phyloP scores from a whole-genome alignment of 1,140 invertebrate species.

The Drosophila kepulauana region DNA sequence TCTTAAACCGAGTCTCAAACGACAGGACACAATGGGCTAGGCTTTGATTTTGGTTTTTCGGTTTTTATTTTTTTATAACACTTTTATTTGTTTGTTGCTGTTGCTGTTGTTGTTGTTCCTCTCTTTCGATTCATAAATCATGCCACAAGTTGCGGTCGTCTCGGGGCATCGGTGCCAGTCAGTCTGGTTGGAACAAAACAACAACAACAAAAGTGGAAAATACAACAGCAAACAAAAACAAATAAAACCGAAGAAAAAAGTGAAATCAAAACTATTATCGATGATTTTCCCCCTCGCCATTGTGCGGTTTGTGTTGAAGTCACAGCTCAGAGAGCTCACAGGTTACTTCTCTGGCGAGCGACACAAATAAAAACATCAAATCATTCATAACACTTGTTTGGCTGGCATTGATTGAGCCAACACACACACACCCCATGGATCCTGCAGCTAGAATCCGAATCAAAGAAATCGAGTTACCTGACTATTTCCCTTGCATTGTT shows the following conservation, averaged over 20 bases:
- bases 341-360: not conserved
- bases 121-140: constrained; percentile 69
- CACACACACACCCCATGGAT: constrained; percentile 70
- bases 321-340: constrained; percentile 26
- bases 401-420: constrained; percentile 76
- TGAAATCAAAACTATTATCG: constrained; percentile 75
- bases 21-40: constrained; percentile 35
- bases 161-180: constrained; percentile 36
- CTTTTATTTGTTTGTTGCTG: not conserved
- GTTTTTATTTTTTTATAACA: too few relatives aligned
- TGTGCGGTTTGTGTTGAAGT: constrained; percentile 76
- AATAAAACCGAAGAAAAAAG: constrained; percentile 44
- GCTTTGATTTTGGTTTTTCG: constrained; percentile 14
- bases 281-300: constrained; percentile 53
- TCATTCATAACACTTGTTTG: constrained; percentile 80
- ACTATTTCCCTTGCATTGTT: constrained; percentile 72
- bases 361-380: constrained; percentile 80
- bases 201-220: not conserved
- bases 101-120: not conserved
- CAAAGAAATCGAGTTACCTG: constrained; percentile 33
- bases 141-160: constrained; percentile 62
- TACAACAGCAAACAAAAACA: not conserved
- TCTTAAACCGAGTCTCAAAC: constrained; percentile 59
- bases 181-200: constrained; percentile 44
- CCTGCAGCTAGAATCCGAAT: constrained; percentile 43